A percentile compares a stretch with the other conserved stretches of the same genome.
Conservation (phyloP, 2,888 invertebrate genomes). For the Dryadula phaetusa region DNA sequence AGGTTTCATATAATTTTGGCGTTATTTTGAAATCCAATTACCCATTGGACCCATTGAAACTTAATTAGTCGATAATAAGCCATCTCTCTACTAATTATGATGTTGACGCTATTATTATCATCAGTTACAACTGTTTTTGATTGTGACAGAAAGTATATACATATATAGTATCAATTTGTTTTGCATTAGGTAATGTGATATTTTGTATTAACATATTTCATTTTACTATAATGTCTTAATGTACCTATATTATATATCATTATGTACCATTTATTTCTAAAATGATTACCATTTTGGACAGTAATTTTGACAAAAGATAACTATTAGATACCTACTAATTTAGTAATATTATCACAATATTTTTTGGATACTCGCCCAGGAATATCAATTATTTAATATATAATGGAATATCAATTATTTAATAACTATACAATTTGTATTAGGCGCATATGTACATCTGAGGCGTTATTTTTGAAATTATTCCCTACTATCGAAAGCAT, state of each 20-base stretch:
- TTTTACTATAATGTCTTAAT: too few relatives aligned
- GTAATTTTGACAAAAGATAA: neutral
- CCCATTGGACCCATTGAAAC: constrained; percentile 38
- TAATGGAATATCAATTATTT: too few relatives aligned
- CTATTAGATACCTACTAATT: neutral
- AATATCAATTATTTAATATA: too few relatives aligned
- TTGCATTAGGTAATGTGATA: neutral
- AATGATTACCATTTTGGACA: too few relatives aligned
- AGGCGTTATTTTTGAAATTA: too few relatives aligned
- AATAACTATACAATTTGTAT: too few relatives aligned
- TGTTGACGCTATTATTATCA: constrained; percentile 32
- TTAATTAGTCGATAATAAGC: constrained; percentile 41
- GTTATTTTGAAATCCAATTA: constrained; percentile 41
- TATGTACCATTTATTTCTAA: neutral
- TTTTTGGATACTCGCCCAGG: neutral
- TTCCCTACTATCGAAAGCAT: too few relatives aligned
- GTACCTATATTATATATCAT: neutral
- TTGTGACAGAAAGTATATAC: constrained; percentile 3
- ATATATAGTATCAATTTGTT: neutral
- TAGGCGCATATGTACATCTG: too few relatives aligned
- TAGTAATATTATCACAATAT: neutral
- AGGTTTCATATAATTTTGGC: constrained; percentile 31
- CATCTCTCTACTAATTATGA: constrained; percentile 36
- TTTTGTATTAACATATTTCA: neutral
- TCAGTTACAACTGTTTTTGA: constrained; percentile 19